Evolutionary conservation across 2,113 vertebrate genomes (phyloP).

Genomic region (Zosterops lateralis): DNA sequence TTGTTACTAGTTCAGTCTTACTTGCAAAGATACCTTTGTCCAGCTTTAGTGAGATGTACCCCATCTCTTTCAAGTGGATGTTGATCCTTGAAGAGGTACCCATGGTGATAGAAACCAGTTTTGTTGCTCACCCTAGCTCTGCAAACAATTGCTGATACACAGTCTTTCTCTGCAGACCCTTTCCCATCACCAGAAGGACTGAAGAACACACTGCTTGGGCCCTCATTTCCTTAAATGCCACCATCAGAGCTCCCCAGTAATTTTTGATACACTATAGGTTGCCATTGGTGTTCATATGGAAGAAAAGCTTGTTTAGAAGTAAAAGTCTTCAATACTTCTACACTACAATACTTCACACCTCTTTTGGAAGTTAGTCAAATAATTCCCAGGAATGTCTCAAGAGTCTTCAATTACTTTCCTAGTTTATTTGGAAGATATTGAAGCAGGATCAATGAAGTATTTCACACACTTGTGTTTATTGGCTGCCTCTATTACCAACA

Average conservation of each 20-base stretch:
- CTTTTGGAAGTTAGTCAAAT: not conserved
- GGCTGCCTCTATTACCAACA: not conserved
- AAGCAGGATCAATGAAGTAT: not conserved
- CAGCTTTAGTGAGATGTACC: not conserved
- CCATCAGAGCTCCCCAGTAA: not conserved
- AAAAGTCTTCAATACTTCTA: not conserved
- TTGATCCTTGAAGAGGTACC: not conserved
- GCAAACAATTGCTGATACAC: not conserved
- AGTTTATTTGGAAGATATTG: not conserved
- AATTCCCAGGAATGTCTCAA: not conserved
- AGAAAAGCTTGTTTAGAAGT: not conserved
- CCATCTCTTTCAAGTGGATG: not conserved
- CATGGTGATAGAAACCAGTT: not conserved
- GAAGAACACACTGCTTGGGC: not conserved
- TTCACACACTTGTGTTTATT: not conserved
- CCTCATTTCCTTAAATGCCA: not conserved
- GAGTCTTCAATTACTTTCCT: not conserved
- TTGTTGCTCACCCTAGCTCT: not conserved
- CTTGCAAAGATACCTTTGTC: accelerated
- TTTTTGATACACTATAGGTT: not conserved
- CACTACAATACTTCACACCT: not conserved
- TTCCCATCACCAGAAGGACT: not conserved
- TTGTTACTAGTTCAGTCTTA: not conserved
- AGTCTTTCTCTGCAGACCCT: not conserved
- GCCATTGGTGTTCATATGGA: not conserved